phyloP scores from a whole-genome alignment of 1,140 invertebrate genomes.

The Euura lappo region DNA sequence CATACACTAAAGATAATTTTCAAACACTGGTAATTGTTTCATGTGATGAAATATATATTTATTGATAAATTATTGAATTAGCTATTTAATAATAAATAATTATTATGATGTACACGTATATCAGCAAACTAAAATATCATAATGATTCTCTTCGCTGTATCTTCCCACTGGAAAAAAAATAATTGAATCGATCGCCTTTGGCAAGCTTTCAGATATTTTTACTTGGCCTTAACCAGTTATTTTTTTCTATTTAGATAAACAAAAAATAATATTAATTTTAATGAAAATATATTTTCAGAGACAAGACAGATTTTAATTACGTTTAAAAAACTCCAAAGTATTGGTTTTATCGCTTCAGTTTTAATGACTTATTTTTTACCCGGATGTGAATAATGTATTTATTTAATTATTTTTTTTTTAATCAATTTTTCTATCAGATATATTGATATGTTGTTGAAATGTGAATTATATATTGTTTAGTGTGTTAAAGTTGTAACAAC shows the following conservation, averaged over 20 bases:
- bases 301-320: too few species aligned
- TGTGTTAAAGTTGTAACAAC: neutral
- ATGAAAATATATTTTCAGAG: too few species aligned
- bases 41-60: neutral
- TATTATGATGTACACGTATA: neutral
- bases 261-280: too few species aligned
- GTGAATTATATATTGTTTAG: neutral
- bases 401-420: neutral
- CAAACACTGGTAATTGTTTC: neutral
- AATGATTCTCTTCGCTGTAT: neutral
- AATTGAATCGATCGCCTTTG: neutral
- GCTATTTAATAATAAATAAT: neutral
- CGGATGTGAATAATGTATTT: neutral
- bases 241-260: too few species aligned
- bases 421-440: too few species aligned
- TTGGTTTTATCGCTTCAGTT: too few species aligned
- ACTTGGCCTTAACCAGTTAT: neutral
- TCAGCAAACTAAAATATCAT: neutral
- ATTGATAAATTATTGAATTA: neutral
- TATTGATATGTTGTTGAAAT: neutral
- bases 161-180: neutral
- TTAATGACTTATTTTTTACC: neutral
- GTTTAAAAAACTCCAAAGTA: too few species aligned
- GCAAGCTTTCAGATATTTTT: neutral
- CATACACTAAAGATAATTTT: neutral